Base-by-base conservation (phyloP, 2,797 vertebrate genomes). In the Anguilla marmorata region DNA sequence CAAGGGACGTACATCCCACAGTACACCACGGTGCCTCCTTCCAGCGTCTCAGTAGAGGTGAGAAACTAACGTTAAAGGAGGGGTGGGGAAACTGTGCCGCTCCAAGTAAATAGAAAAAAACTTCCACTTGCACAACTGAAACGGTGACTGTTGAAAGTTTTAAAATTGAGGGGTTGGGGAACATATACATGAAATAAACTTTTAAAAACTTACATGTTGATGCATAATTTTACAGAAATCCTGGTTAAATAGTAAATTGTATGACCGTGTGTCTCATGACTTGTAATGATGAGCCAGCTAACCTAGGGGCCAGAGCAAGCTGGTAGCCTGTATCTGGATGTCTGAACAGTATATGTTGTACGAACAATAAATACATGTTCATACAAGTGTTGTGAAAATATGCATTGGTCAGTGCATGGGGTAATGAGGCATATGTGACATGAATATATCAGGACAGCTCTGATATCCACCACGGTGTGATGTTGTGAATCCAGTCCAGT, bases 1-100 rank as follows among this genome's bases (percentile, higher is more conserved):
- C 97, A 97, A 89, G 98, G 97, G 93, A 96, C 97, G 85, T 98
- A 97, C 93, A 95, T 99, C 93, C 97, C 97, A 85, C 98, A 97
- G 93, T 98, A 96, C 95, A 95, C 97, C 86, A 93, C 96, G 87
- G 96, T 97, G 97, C 97, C 98, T 94, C 96, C 97, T 60, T 96
- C 97, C 92, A 96, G 91, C 89, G 96, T 97, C 89, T 93, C 96
- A 87, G 96, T 97, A 52, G 98, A 99, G 97, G 98, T 99, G 95
- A 52, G 93, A 88, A 82, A n/a, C 41, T 21, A 21, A 45, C 14
- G 0, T 45, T 41, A 41, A 79, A 74, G 69, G 69, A 30, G n/a
- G 69, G 27, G 27, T 30, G 69, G 69, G 69, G 69, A 72, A 12
- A 72, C n/a, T 14, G 2, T 12, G 69, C 3, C 5, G 3, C 74